Evolutionary conservation across 2,113 vertebrate genomes (phyloP).

Genomic region (Dermatemys mawii): DNA sequence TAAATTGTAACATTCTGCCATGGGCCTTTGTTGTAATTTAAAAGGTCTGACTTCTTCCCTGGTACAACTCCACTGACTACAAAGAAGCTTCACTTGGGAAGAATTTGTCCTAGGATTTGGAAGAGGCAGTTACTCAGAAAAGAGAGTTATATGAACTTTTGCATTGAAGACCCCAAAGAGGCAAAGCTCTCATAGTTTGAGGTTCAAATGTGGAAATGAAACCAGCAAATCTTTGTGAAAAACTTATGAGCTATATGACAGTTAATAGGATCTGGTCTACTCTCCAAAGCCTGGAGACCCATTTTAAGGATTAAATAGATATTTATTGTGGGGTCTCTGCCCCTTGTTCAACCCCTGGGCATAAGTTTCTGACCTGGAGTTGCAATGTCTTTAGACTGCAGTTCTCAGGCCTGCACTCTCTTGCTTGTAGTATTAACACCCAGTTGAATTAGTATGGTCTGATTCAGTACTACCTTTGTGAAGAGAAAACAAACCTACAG

Average conservation of each 20-base stretch:
- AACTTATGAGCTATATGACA: background rate
- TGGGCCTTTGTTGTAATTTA: background rate
- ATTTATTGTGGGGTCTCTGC: background rate
- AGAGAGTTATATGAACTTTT: background rate
- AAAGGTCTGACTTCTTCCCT: background rate
- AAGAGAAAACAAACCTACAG: background rate
- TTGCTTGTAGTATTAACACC: background rate
- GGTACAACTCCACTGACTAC: background rate
- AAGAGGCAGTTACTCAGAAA: background rate
- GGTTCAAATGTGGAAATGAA: background rate
- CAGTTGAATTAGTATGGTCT: background rate
- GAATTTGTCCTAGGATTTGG: background rate
- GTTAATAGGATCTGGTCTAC: background rate
- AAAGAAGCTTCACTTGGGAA: background rate
- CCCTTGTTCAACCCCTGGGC: background rate
- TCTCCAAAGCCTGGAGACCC: background rate
- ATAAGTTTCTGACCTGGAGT: rapidly evolving
- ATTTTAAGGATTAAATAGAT: background rate
- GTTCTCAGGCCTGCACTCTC: background rate
- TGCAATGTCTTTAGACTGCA: background rate
- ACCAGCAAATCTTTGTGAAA: background rate
- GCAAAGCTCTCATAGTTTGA: background rate
- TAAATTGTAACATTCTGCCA: background rate
- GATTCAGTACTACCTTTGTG: background rate
- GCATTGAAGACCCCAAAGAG: background rate